Evolutionary conservation across 2,113 vertebrate species (phyloP).

Genomic region (Pluvialis apricaria): DNA sequence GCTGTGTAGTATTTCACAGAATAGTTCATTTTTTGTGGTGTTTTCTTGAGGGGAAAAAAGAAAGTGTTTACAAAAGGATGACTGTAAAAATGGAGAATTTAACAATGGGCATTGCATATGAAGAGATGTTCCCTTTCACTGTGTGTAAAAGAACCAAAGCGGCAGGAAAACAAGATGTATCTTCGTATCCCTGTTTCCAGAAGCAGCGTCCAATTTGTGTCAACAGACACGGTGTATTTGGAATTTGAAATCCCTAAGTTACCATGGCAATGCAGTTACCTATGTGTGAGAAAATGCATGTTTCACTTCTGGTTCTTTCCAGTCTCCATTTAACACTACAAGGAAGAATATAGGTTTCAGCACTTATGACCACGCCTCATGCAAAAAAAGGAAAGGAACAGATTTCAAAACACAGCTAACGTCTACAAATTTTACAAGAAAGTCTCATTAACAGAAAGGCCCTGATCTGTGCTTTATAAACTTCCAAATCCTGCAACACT

Average conservation of each 20-base stretch:
- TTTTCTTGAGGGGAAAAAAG: background rate
- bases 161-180: background rate
- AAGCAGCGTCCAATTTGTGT: background rate
- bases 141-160: background rate
- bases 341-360: background rate
- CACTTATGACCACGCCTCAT: rapidly evolving
- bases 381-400: background rate
- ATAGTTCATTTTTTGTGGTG: background rate
- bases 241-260: slow-evolving; percentile 13
- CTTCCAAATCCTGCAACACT: background rate
- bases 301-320: slow-evolving; percentile 7
- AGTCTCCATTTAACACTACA: background rate
- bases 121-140: background rate
- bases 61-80: background rate
- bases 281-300: background rate
- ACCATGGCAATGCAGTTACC: slow-evolving; percentile 35
- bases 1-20: background rate
- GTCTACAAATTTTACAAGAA: background rate
- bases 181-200: background rate
- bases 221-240: background rate
- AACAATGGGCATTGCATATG: background rate
- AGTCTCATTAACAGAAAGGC: background rate
- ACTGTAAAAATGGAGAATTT: background rate
- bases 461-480: background rate
- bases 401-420: background rate